Base-by-base conservation (phyloP, 35 echinoderm and acorn worm species). In the Holothuria glaberrima region DNA sequence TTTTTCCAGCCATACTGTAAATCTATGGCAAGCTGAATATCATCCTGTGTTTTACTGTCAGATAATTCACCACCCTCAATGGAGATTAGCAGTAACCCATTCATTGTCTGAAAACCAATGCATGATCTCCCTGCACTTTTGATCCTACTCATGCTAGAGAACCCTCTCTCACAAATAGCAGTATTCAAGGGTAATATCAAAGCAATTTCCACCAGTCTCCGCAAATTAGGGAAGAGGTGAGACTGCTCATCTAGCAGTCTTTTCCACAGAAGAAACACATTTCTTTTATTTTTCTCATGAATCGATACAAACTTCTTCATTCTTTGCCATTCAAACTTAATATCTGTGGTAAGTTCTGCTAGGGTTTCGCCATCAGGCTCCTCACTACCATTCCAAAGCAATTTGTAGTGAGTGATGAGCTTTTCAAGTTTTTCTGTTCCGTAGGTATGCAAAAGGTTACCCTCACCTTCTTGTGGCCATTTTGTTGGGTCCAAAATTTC, bases 41-140 rank as follows among this genome's bases (percentile, higher is more conserved):
- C 68, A 13, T 71, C 68, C 68, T 71, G 68, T 71, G 68, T 20
- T 29, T 71, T 71, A 71, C 68, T 29, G 68, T 71, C 68, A 71
- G 68, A 71, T 71, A 71, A 26, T 31, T 29, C 30, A 24, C 30
- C 68, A 20, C 68, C 68, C 68, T 71, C 68, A 71, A 71, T 71
- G 68, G 30, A 71, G 68, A 71, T 71, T 31, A 71, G 68, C 9
- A 71, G 68, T 71, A 71, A 71, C 30, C 12, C 68, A 71, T 71
- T 71, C 68, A 71, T 20, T 71, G 68, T 71, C 68, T 71, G 68
- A 71, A 26, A 71, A 71, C 68, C 68, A 71, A 71, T 20, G 68
- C 68, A 71, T 71, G 68, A 71, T 71, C 68, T 71, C 68, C 68
- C 68, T 71, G 19, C 68, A 71, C 68, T 71, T 71, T 71, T 71